These are phyloP conservation scores for Iphiclides podalirius DNA, from an alignment of 2,888 invertebrate species.

Conservation along the genomic window DNA sequence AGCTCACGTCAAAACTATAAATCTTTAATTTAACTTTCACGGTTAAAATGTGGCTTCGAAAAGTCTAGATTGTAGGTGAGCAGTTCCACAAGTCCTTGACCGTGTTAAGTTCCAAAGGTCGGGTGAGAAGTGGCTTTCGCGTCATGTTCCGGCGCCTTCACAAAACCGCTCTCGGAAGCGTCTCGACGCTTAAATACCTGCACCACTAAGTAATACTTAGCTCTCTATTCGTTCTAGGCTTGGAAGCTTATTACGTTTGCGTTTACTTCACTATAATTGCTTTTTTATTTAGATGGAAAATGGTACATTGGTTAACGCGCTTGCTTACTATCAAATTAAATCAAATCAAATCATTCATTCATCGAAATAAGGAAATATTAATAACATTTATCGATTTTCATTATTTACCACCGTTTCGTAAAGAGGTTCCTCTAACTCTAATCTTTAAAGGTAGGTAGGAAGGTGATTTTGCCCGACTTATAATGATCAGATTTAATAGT, in stretches of 20 bases:
- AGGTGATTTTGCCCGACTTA: too few relatives aligned
- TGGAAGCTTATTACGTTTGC: neutral
- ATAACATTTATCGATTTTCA: too few relatives aligned
- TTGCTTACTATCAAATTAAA: too few relatives aligned
- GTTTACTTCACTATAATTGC: neutral
- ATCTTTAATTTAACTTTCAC: slow-evolving; percentile 20
- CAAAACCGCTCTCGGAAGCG: slow-evolving; percentile 23
- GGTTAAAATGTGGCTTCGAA: slow-evolving; percentile 15
- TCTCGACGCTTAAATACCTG: slow-evolving; percentile 12
- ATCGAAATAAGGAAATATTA: too few relatives aligned
- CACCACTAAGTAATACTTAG: slow-evolving; percentile 11
- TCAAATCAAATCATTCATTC: too few relatives aligned
- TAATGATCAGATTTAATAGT: too few relatives aligned
- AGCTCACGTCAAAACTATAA: too few relatives aligned
- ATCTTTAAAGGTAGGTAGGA: too few relatives aligned
- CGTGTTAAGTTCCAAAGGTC: slow-evolving; percentile 34
- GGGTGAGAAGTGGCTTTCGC: slow-evolving; percentile 26
- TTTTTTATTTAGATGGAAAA: too few relatives aligned
- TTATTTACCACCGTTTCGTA: too few relatives aligned
- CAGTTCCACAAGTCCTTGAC: slow-evolving; percentile 37
- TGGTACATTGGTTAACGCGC: too few relatives aligned
- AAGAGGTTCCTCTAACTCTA: too few relatives aligned
- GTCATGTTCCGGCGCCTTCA: slow-evolving; percentile 20
- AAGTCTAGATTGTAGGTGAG: slow-evolving; percentile 27
- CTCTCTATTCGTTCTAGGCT: neutral